Base-by-base conservation (phyloP, 2,797 vertebrate genomes). In the Darevskia nairensis region DNA sequence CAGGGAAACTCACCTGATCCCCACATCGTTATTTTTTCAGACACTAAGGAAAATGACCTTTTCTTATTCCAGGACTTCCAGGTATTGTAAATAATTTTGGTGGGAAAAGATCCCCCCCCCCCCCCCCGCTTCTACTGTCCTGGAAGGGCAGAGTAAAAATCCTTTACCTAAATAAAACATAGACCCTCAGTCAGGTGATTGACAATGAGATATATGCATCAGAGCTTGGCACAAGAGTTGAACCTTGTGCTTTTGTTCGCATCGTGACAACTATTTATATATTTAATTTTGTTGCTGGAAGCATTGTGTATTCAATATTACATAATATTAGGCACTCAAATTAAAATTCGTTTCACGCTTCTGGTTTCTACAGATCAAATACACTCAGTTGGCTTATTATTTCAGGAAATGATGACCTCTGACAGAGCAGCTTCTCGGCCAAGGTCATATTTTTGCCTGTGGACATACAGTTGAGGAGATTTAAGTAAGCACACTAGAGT, bases 401-500 rank as follows among this genome's bases (percentile, higher is more conserved):
- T 61, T 69, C 82, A 44, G 61, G 68, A 88, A 89, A 77, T 71
- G 55, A 50, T 80, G 59, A 75, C 61, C 80, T 66, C 46, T 25
- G 41, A 86, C 15, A 90, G 4, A 46, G 0, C 41, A 7, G 61
- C 78, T 85, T 35, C 39, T 89, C 72, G 11, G 69, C 17, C 2
- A 21, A 35, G 55, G 80, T 86, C 84, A 76, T 41, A 86, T 85
- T 90, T 86, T 88, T 64, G 64, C 27, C 1, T 83, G 44, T 2
- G 44, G 71, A 89, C 82, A 46, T 6, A 72, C 68, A 74, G 71
- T 86, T 91, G 88, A 80, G 66, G 78, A 91, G 46, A 84, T 27
- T 75, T 89, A 91, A 92, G 83, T 64, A 80, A 86, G 29, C 35
- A 75, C 74, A 8, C 25, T 77, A 89, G 75, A 85, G 68, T 86